Evolutionary conservation across 2,797 vertebrate genomes (phyloP).

Genomic region (Acipenser ruthenus): DNA sequence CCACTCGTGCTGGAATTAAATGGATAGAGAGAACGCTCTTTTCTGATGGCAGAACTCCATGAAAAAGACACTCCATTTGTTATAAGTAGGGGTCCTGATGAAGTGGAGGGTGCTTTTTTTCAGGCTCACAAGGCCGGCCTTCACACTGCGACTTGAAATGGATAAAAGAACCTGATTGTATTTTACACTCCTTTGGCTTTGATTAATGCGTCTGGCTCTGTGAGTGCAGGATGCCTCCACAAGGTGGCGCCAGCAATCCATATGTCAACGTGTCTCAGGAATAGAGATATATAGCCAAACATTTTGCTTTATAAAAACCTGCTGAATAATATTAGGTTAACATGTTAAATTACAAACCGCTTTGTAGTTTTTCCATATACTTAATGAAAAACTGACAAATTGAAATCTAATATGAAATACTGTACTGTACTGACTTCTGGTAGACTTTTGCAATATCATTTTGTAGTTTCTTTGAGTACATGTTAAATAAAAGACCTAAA

Average conservation of each 20-base stretch:
- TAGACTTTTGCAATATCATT: too few species aligned
- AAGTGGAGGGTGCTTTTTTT: slow-evolving; percentile 79
- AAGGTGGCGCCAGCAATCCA: slow-evolving; percentile 45
- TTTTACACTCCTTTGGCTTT: slow-evolving; percentile 90
- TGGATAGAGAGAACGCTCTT: slow-evolving; percentile 73
- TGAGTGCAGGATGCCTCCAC: slow-evolving; percentile 35
- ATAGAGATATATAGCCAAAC: too few species aligned
- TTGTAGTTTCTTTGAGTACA: too few species aligned
- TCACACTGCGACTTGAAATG: slow-evolving; percentile 89
- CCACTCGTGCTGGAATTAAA: slow-evolving; percentile 79
- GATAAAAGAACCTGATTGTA: slow-evolving; percentile 96
- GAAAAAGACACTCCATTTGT: slow-evolving; percentile 94
- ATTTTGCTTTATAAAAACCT: too few species aligned
- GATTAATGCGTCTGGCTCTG: slow-evolving; percentile 76
- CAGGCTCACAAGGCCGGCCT: slow-evolving; percentile 91
- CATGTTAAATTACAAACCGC: too few species aligned
- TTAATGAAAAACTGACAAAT: too few species aligned
- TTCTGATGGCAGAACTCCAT: slow-evolving; percentile 91
- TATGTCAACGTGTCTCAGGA: neutral
- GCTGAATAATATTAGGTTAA: too few species aligned
- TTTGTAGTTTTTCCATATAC: too few species aligned
- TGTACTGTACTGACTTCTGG: too few species aligned
- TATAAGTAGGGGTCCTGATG: slow-evolving; percentile 84
- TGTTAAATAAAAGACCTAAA: too few species aligned
- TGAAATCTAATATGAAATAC: too few species aligned